Conservation (phyloP, 1,140 invertebrate genomes). For the Odontomachus brunneus region DNA sequence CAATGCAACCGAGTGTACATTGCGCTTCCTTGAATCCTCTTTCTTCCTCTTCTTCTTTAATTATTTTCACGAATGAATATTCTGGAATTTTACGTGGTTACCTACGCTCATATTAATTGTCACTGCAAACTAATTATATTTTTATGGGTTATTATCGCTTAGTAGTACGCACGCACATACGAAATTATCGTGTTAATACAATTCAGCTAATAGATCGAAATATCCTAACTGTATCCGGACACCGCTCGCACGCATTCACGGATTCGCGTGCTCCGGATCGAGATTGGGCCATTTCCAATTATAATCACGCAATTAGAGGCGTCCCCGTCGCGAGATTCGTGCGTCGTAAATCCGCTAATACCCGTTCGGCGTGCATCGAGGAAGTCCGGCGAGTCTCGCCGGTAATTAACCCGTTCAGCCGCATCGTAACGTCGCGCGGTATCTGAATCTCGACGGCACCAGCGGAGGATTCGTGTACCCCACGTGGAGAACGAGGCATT, state of each 20-base stretch:
- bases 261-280: constrained; percentile 12
- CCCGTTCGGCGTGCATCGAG: constrained; percentile 20
- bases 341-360: constrained; percentile 49
- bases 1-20: no score
- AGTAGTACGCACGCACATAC: no score
- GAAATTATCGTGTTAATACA: background rate
- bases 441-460: constrained; percentile 26
- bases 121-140: no score
- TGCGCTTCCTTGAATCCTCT: no score
- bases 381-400: constrained; percentile 46
- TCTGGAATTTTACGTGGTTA: no score
- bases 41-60: no score
- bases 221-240: constrained; percentile 29
- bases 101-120: no score
- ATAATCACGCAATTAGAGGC: constrained; percentile 47
- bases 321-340: constrained; percentile 24
- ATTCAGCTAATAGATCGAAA: background rate
- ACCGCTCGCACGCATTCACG: background rate
- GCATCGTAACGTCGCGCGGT: constrained; percentile 1
- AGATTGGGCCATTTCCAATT: constrained; percentile 56
- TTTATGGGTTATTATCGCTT: no score
- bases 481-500: constrained; percentile 2
- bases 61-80: no score
- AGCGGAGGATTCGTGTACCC: background rate
- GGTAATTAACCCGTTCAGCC: constrained; percentile 66